Conservation (phyloP, 1,140 invertebrate genomes). For the Agraylea sexmaculata region DNA sequence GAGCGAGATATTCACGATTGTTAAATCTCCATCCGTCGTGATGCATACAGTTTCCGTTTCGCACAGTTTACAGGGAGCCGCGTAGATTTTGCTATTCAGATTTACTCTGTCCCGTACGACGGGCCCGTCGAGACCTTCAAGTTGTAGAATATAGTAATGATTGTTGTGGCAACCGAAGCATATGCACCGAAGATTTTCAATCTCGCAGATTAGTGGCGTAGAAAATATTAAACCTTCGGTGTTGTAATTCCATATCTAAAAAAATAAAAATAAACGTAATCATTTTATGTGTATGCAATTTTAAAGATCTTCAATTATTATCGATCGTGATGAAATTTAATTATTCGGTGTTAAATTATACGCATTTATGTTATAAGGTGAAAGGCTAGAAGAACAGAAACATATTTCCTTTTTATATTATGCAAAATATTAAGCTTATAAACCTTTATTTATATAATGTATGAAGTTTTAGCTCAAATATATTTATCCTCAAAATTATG, state of each 20-base stretch:
- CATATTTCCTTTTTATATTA: no score
- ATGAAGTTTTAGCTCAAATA: no score
- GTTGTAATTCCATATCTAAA: constrained; percentile 46
- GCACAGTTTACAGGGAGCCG: constrained; percentile 44
- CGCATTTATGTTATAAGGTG: no score
- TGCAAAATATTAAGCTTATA: no score
- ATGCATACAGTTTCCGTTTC: constrained; percentile 34
- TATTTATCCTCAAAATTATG: no score
- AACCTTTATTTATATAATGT: no score
- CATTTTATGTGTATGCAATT: no score
- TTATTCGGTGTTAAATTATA: no score
- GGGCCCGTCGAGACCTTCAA: constrained; percentile 29
- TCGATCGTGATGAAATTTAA: no score
- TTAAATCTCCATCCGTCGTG: constrained; percentile 43
- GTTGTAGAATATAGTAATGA: constrained; percentile 49
- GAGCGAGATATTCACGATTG: constrained; percentile 38
- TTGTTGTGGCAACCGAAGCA: constrained; percentile 53
- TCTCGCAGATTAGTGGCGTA: constrained; percentile 32
- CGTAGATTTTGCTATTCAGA: constrained; percentile 44
- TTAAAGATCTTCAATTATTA: no score
- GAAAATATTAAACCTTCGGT: constrained; percentile 54
- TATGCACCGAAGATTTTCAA: constrained; percentile 32
- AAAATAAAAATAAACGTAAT: constrained; percentile 23
- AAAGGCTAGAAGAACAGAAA: no score
- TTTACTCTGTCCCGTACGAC: constrained; percentile 34